Base-by-base conservation (phyloP, 2,113 vertebrate species). In the Eretmochelys imbricata region DNA sequence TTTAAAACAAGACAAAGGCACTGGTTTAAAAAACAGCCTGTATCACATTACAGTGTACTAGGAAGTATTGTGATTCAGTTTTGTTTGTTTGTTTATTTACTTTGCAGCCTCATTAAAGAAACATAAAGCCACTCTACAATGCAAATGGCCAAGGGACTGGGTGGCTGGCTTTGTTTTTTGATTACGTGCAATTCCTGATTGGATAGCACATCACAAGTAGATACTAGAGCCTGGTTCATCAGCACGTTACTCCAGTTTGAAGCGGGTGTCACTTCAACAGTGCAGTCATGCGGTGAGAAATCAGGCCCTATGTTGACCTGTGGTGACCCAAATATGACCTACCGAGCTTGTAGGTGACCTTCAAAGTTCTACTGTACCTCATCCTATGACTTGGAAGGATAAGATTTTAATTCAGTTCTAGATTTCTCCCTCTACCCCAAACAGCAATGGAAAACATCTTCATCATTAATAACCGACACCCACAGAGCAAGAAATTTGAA, bases 301-400 rank as follows among this genome's bases (percentile, higher is more conserved):
- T 31, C 4, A 38, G 12, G 55, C 5, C 8, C 17, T 62, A 50
- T 20, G 20, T 31, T 50, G 42, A 55, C 53, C 31, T n/a, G 22
- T 0, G 5, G 38, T 7, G 69, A 54, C 88, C 4, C 0, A 1
- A 0, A 20, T 2, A 25, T 1, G 1, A 0, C 9, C 55, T 10
- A n/a, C 48, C 25, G 20, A 16, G 38, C 79, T 89, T 42, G 31
- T 51, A 14, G 13, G 80, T 5, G 0, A 0, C 5, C 6, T 13
- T 24, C 25, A 31, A 31, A 80, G 55, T 27, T 38, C 75, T 59
- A 13, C 50, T 38, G 1, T 19, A 2, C 42, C 50, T 53, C 10
- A 3, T 2, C 0, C 46, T 50, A 3, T 5, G 24, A 20, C 19
- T 57, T 42, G 7, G 4, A 25, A 48, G 10, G 6, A 13, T 7